Base-by-base conservation (phyloP, 2,797 vertebrate species). In the Huso huso region DNA sequence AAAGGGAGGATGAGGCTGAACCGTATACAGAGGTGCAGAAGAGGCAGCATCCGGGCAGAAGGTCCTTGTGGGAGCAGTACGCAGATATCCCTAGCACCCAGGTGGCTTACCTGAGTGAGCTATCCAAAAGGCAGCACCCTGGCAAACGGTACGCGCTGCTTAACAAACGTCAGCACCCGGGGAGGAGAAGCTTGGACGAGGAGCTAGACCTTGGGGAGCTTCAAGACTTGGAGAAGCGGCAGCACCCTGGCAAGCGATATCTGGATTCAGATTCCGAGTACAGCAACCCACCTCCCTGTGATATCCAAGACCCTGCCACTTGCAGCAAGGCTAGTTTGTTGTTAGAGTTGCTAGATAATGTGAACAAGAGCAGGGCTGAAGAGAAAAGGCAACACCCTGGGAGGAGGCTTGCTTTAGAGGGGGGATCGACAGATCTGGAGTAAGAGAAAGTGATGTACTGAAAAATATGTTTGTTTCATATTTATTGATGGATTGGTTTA, bases 341-440 rank as follows among this genome's bases (percentile, higher is more conserved):
- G 74, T 81, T 93, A 68, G 86, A 91, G 76, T 83, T 96, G 78
- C 82, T 93, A 75, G 87, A 87, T 75, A 83, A 87, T 68, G 76
- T 89, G 63, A 88, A 80, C 80, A 88, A 82, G 77, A 84, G 77
- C 49, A 86, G 79, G 7, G 72, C 68, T 48, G 89, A 90, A 70
- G 86, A 93, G 84, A 96, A 97, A 84, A 82, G 88, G 59, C 94
- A 94, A 75, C 94, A 95, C 71, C 94, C 93, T 4, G 94, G 94
- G 8, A 91, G 89, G 79, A 87, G 93, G 73, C 82, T 86, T 23
- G 80, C 80, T 12, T 70, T 81, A 69, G 86, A 87, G 63, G 83
- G 83, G 49, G 87, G 89, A 69, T 69, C 79, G 63, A 82, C 75
- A 66, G 83, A 83, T 10, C 77, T 77, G 65, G 80, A 79, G 81